phyloP scores from a whole-genome alignment of 2,888 invertebrate genomes.

The Rotaria sp. region DNA sequence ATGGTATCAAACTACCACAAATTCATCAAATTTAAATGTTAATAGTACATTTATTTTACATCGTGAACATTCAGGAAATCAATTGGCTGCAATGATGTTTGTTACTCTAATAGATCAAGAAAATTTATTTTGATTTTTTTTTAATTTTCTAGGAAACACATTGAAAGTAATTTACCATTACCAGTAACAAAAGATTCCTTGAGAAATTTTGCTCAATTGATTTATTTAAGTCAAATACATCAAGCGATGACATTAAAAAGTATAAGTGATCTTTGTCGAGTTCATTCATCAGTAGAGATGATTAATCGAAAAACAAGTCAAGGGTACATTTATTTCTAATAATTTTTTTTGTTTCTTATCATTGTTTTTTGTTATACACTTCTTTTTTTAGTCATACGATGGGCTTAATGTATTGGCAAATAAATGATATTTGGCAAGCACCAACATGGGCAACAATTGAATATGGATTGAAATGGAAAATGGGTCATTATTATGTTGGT shows the following conservation, averaged over 20 bases:
- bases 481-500: slow-evolving; percentile 75
- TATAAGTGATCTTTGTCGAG: slow-evolving; percentile 75
- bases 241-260: slow-evolving; percentile 81
- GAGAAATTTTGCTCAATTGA: background rate
- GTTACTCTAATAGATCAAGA: background rate
- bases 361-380: too few species aligned
- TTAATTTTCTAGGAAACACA: background rate
- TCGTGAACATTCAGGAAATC: slow-evolving; percentile 77
- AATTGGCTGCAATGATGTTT: slow-evolving; percentile 57
- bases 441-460: slow-evolving; percentile 89
- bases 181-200: background rate
- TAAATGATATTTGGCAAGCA: slow-evolving; percentile 94
- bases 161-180: background rate
- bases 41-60: slow-evolving; percentile 65
- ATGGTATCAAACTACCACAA: slow-evolving; percentile 60
- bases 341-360: too few species aligned
- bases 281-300: slow-evolving; percentile 46
- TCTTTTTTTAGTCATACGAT: slow-evolving; percentile 25
- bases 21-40: slow-evolving; percentile 51
- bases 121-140: too few species aligned
- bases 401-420: slow-evolving; percentile 92
- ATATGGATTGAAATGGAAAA: slow-evolving; percentile 69
- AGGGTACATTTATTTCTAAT: too few species aligned
- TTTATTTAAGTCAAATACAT: slow-evolving; percentile 54
- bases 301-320: background rate